A percentile compares a stretch with the other conserved stretches of the same genome.
Conservation (phyloP, 23 tunicate species). For the Ascidia mentula region DNA sequence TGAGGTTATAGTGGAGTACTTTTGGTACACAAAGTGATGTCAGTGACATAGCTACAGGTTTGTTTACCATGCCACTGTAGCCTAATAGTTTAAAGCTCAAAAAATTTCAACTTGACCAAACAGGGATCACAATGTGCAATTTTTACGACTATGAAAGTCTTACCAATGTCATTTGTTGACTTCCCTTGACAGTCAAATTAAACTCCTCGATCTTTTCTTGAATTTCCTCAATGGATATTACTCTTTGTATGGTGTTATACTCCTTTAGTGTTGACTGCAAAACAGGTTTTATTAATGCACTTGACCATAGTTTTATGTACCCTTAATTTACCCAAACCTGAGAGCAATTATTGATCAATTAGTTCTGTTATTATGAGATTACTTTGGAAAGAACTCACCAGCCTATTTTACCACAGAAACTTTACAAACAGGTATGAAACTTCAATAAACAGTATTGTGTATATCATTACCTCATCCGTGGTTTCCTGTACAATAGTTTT, state of each 20-base stretch:
- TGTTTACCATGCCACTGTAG: background rate
- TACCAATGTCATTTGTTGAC: conserved; percentile 92
- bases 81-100: background rate
- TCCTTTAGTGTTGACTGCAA: conserved; percentile 78
- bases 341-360: too few relatives aligned
- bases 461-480: conserved; percentile 63
- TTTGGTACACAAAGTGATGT: background rate
- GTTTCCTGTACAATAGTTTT: conserved; percentile 81
- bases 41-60: background rate
- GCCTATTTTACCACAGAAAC: too few relatives aligned
- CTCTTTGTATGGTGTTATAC: conserved; percentile 81
- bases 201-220: conserved; percentile 70
- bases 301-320: background rate
- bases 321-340: background rate
- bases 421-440: too few relatives aligned
- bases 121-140: background rate
- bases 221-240: conserved; percentile 67
- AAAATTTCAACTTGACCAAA: background rate
- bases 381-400: too few relatives aligned
- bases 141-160: conserved; percentile 13
- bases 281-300: background rate
- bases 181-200: conserved; percentile 77
- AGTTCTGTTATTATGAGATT: too few relatives aligned
- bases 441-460: too few relatives aligned
- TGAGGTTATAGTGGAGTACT: background rate